These are phyloP conservation scores for Clostera curtula DNA, from an alignment of 2,888 invertebrate species.

Conservation along the genomic window DNA sequence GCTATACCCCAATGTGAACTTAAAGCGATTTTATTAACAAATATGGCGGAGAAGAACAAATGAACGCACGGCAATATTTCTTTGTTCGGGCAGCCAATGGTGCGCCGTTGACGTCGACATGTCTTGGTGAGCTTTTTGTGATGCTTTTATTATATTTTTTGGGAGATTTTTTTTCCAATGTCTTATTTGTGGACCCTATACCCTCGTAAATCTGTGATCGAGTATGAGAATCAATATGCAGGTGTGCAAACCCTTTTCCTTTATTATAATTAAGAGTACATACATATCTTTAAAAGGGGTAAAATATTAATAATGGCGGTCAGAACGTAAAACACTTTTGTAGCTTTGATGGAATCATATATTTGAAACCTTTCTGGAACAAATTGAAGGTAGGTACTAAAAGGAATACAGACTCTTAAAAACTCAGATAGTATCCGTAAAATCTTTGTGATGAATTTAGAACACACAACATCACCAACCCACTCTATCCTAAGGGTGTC, in stretches of 20 bases:
- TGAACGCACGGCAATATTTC: slow-evolving; percentile 63
- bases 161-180: slow-evolving; percentile 60
- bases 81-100: slow-evolving; percentile 68
- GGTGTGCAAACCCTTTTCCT: slow-evolving; percentile 62
- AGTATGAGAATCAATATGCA: slow-evolving; percentile 58
- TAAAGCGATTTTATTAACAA: slow-evolving; percentile 21
- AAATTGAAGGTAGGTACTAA: too few relatives aligned
- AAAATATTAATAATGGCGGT: too few relatives aligned
- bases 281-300: slow-evolving; percentile 24
- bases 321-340: too few relatives aligned
- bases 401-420: too few relatives aligned
- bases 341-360: too few relatives aligned
- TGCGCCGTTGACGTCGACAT: slow-evolving; percentile 58
- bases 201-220: slow-evolving; percentile 63
- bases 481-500: too few relatives aligned
- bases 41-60: slow-evolving; percentile 45
- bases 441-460: too few relatives aligned
- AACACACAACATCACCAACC: too few relatives aligned
- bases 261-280: slow-evolving; percentile 14
- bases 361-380: too few relatives aligned
- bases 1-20: too few relatives aligned
- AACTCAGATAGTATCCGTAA: too few relatives aligned
- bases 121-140: slow-evolving; percentile 64
- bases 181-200: slow-evolving; percentile 70
- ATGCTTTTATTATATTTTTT: slow-evolving; percentile 69